phyloP scores from a whole-genome alignment of 2,888 invertebrate genomes.

The Eristalis pertinax region DNA sequence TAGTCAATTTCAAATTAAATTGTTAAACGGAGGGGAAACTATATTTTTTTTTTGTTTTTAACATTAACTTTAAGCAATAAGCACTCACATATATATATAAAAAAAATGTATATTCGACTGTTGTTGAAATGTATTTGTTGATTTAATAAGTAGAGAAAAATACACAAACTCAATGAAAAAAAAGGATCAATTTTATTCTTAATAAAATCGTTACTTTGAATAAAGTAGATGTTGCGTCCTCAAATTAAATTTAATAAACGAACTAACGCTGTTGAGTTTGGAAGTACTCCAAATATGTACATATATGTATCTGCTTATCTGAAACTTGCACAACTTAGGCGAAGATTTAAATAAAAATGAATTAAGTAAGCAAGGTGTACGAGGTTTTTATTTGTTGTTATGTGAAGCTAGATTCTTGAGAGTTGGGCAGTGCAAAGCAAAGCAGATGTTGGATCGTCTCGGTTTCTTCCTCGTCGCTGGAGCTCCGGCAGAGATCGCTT shows the following conservation, averaged over 20 bases:
- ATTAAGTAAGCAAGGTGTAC: not conserved
- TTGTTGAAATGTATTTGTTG: conserved; percentile 54
- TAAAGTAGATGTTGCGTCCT: not conserved
- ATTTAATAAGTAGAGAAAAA: conserved; percentile 25
- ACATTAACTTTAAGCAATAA: not conserved
- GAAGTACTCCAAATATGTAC: not conserved
- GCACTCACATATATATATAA: not conserved
- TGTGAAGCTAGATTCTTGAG: too few relatives aligned
- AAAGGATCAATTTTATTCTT: not conserved
- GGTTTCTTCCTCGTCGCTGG: too few relatives aligned
- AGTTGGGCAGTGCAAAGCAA: too few relatives aligned
- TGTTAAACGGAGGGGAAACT: not conserved
- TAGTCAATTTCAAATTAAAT: not conserved
- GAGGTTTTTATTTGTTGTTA: not conserved
- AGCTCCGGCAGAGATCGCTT: too few relatives aligned
- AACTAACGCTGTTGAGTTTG: not conserved
- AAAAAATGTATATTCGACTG: conserved; percentile 26
- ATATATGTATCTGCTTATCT: not conserved
- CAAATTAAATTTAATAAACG: not conserved
- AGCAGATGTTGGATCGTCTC: too few relatives aligned
- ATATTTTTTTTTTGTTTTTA: not conserved
- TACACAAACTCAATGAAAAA: not conserved
- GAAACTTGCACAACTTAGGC: not conserved
- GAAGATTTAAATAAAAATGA: not conserved
- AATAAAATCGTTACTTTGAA: not conserved